Conservation (phyloP, 2,113 vertebrate genomes). For the Casuarius casuarius region DNA sequence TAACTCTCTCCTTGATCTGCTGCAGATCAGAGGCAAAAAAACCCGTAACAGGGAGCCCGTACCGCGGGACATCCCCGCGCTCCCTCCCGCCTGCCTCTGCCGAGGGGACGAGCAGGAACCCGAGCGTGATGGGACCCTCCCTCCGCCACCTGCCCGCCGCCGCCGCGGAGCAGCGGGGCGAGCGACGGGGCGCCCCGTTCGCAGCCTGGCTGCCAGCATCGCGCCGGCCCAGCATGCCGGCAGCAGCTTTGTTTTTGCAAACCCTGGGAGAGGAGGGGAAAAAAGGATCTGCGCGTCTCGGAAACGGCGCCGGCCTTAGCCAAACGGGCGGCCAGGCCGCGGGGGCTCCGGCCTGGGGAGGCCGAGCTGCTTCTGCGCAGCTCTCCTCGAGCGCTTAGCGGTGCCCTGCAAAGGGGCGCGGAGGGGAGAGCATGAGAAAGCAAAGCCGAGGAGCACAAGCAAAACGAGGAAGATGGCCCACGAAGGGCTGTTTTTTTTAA, state of each 20-base stretch:
- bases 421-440: neutral
- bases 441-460: slow-evolving; percentile 3
- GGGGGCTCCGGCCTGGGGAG: neutral
- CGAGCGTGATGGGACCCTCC: neutral
- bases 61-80: accelerated
- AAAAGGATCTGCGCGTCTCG: accelerated
- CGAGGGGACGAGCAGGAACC: neutral
- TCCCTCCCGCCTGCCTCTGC: neutral
- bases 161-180: neutral
- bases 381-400: accelerated
- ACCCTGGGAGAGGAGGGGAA: neutral
- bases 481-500: neutral
- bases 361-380: neutral
- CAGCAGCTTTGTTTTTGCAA: neutral
- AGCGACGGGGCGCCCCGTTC: neutral
- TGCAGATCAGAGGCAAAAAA: neutral
- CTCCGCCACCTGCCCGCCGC: neutral
- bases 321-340: neutral
- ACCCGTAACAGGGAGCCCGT: neutral
- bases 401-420: neutral
- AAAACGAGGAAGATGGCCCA: neutral
- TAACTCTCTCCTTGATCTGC: neutral
- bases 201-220: neutral
- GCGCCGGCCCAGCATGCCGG: accelerated
- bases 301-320: neutral